These are phyloP conservation scores for Andrena trimmerana DNA, from an alignment of 2,888 invertebrate species.

Conservation along the genomic window DNA sequence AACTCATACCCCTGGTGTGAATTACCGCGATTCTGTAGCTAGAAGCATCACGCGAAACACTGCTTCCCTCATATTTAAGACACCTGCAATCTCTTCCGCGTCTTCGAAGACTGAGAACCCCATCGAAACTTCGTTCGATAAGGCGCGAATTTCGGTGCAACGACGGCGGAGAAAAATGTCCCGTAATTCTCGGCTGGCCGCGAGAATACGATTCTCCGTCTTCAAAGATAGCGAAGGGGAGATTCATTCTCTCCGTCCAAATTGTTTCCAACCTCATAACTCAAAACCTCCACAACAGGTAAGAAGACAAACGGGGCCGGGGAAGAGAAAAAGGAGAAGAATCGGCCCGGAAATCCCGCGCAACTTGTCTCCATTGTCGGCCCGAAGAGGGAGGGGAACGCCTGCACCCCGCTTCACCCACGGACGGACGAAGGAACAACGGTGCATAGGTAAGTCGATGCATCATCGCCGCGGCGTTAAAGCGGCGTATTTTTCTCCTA, in stretches of 20 bases:
- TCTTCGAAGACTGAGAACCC: too few species aligned
- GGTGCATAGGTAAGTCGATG: conserved; percentile 37
- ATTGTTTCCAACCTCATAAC: background rate
- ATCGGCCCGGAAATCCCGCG: background rate
- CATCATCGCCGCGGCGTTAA: conserved; percentile 46
- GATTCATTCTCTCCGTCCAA: background rate
- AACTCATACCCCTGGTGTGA: background rate
- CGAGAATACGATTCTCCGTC: too few species aligned
- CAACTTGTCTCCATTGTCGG: conserved; percentile 31
- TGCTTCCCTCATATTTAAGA: too few species aligned
- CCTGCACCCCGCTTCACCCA: conserved; percentile 1
- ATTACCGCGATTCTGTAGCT: background rate
- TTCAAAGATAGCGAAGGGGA: too few species aligned
- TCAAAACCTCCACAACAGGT: background rate
- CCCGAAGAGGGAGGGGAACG: background rate
- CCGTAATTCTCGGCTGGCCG: too few species aligned
- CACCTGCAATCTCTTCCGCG: too few species aligned
- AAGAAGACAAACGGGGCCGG: conserved; percentile 5
- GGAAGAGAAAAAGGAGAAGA: conserved; percentile 11
- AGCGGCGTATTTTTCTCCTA: conserved; percentile 53
- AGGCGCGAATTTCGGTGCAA: too few species aligned
- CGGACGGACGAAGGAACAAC: background rate
- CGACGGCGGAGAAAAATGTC: too few species aligned
- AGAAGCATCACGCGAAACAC: too few species aligned
- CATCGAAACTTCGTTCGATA: too few species aligned